Evolutionary conservation across 2,797 vertebrate genomes (phyloP).

Genomic region (Botia kubotai): DNA sequence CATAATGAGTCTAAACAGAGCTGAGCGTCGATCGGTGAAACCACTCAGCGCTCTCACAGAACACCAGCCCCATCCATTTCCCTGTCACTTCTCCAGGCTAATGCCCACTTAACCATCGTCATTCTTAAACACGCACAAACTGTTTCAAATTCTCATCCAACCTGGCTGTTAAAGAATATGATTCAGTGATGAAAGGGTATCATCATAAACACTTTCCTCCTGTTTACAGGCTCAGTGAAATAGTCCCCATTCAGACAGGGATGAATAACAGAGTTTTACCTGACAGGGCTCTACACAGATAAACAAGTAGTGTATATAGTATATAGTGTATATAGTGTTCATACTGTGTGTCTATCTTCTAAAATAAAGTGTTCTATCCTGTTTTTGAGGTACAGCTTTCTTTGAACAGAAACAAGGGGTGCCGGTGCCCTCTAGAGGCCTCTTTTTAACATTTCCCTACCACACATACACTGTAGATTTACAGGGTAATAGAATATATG

Average conservation of each 20-base stretch:
- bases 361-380: neutral
- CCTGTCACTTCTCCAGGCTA: constrained; percentile 4
- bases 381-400: neutral
- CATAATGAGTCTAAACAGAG: constrained; percentile 27
- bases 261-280: neutral
- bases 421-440: neutral
- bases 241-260: neutral
- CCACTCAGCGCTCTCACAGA: constrained; percentile 21
- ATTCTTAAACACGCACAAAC: constrained; percentile 12
- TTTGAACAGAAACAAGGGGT: neutral
- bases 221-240: constrained; percentile 13
- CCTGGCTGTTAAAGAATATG: constrained; percentile 17
- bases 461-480: too few relatives aligned
- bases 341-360: neutral
- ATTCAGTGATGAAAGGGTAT: neutral
- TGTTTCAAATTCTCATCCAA: neutral
- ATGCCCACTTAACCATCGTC: constrained; percentile 25
- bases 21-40: neutral
- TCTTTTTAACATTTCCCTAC: neutral
- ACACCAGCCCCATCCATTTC: constrained; percentile 34
- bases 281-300: neutral
- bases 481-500: too few relatives aligned
- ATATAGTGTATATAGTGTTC: neutral
- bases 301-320: too few relatives aligned
- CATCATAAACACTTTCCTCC: constrained; percentile 4